phyloP scores from a whole-genome alignment of 2,113 vertebrate species.

The Xenopus borealis region DNA sequence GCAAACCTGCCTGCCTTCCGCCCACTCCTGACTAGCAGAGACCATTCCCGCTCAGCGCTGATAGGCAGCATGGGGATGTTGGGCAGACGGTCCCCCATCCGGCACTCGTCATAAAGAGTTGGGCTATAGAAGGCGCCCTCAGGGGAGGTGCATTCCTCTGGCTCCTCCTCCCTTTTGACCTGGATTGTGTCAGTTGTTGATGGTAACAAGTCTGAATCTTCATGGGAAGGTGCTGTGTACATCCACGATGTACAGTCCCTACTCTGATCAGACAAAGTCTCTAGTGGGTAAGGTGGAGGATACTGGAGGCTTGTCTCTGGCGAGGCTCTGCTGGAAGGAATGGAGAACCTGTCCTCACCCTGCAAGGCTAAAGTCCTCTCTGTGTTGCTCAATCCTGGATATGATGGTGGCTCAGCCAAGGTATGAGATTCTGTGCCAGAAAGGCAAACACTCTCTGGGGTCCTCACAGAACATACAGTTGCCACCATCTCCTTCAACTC shows the following conservation, averaged over 20 bases:
- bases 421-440: neutral
- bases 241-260: neutral
- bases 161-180: constrained; percentile 17
- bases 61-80: constrained; percentile 20
- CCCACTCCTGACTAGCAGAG: constrained; percentile 9
- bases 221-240: neutral
- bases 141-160: neutral
- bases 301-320: constrained; percentile 31
- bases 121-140: neutral
- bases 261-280: neutral
- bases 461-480: neutral
- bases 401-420: neutral
- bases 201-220: constrained; percentile 4
- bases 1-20: constrained; percentile 33
- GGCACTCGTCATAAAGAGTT: neutral
- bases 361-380: neutral
- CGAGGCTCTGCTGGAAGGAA: constrained; percentile 16
- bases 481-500: constrained; percentile 34
- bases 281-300: neutral
- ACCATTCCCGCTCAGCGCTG: constrained; percentile 22
- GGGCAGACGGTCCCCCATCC: constrained; percentile 18
- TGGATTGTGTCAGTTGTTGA: constrained; percentile 2
- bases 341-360: neutral
- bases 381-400: neutral
- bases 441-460: neutral